Evolutionary conservation across 2,797 vertebrate species (phyloP).

Genomic region (Protosalanx chinensis): DNA sequence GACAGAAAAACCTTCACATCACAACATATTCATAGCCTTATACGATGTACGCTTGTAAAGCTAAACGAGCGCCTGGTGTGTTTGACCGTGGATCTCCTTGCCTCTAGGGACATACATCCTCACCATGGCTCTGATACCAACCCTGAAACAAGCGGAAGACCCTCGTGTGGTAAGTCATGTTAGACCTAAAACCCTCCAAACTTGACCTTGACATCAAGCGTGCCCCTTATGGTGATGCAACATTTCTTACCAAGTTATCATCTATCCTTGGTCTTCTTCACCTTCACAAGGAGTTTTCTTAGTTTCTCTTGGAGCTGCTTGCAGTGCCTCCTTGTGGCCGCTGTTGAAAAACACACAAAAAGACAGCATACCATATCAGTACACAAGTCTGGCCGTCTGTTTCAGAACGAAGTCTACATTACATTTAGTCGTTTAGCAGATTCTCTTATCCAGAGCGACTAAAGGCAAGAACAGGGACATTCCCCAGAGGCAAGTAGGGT

Average conservation of each 20-base stretch:
- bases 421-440: too few relatives aligned
- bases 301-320: too few relatives aligned
- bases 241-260: background rate
- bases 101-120: conserved; percentile 78
- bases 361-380: background rate
- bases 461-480: too few relatives aligned
- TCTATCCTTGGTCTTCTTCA: too few relatives aligned
- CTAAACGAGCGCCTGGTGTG: background rate
- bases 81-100: background rate
- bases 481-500: too few relatives aligned
- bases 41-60: background rate
- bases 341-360: too few relatives aligned
- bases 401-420: background rate
- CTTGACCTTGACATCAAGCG: too few relatives aligned
- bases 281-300: too few relatives aligned
- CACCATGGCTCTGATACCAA: conserved; percentile 77
- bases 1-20: background rate
- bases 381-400: background rate
- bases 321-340: too few relatives aligned
- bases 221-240: background rate
- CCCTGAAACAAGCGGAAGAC: conserved; percentile 74
- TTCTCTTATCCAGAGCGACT: too few relatives aligned
- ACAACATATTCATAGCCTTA: background rate
- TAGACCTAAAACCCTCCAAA: background rate
- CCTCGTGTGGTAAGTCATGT: conserved; percentile 79